A percentile compares a stretch with the other conserved stretches of the same genome.
These are phyloP conservation scores for Drosophila paulistorum DNA, from an alignment of 1,140 invertebrate species.

Conservation along the genomic window DNA sequence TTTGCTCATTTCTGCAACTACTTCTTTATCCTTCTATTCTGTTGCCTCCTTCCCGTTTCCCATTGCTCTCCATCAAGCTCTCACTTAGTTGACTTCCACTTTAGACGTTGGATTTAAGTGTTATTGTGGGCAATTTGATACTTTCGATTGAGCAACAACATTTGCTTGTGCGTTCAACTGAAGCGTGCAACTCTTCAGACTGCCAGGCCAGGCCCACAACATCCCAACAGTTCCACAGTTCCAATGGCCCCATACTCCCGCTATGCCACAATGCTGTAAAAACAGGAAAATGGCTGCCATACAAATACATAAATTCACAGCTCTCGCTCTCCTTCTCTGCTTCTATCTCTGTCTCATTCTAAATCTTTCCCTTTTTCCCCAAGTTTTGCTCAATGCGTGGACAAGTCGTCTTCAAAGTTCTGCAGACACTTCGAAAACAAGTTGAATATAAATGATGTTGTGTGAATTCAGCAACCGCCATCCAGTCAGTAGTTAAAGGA, in stretches of 20 bases:
- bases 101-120: slow-evolving; percentile 76
- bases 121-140: slow-evolving; percentile 83
- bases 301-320: slow-evolving; percentile 34
- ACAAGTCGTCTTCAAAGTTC: slow-evolving; percentile 47
- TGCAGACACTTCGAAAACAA: slow-evolving; percentile 72
- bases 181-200: slow-evolving; percentile 61
- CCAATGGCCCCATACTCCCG: neutral
- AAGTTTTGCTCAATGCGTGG: slow-evolving; percentile 21
- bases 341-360: slow-evolving; percentile 15
- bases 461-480: slow-evolving; percentile 56
- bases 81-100: slow-evolving; percentile 60
- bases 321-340: slow-evolving; percentile 11
- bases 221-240: neutral
- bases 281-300: slow-evolving; percentile 73
- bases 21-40: slow-evolving; percentile 8
- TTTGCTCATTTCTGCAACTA: slow-evolving; percentile 57
- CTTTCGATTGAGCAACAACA: slow-evolving; percentile 83
- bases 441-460: slow-evolving; percentile 81
- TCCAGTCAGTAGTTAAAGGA: slow-evolving; percentile 33
- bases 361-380: slow-evolving; percentile 6
- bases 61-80: neutral
- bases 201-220: slow-evolving; percentile 20
- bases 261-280: slow-evolving; percentile 53
- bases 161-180: slow-evolving; percentile 79
- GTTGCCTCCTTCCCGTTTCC: neutral